Evolutionary conservation across 2,888 invertebrate species (phyloP), one percentile per base, ranked within the genome.

Genomic region (Catocala fraxini): DNA sequence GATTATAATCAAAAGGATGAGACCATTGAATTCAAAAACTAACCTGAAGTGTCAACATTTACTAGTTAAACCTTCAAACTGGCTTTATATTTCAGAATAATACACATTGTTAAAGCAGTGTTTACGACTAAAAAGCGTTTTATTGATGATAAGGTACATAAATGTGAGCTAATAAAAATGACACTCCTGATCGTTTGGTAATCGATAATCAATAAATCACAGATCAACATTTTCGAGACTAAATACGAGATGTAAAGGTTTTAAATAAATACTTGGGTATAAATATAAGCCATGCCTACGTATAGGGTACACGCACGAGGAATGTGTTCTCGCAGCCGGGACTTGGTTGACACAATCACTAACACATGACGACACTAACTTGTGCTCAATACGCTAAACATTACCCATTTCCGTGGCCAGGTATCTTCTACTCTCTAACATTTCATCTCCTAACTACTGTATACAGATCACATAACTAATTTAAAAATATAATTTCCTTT

Each of bases 401-500:
- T 53, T 64, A 59, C 55, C 65, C 64, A 73, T 52, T 56, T 34
- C 43, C 46, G 47, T 12, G 46, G 41, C 55, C 75, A 58, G 62
- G 58, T 63, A 72, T 56, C 51, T 56, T 63, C 73, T 75, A 75
- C 63, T 58, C 57, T n/a, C 66, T 73, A 77, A 85, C 81, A 79
- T 85, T 83, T 76, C 77, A 82, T 83, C 77, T 81, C 88, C 89
- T 89, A 89, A 76, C 90, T 90, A 89, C 84, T 85, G 82, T 86
- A 85, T 82, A 86, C 81, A 73, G 72, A 79, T 79, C 82, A 81
- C 81, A 63, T 73, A 73, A 71, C 79, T 81, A 83, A 82, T 73
- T 84, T 86, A 87, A 80, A 92, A 93, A 93, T 92, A 93, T 93
- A 92, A 90, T 92, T 83, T 89, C 82, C 84, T 86, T 88, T 83